Base-by-base conservation (phyloP, 2,888 invertebrate genomes). In the Meteorus colon region DNA sequence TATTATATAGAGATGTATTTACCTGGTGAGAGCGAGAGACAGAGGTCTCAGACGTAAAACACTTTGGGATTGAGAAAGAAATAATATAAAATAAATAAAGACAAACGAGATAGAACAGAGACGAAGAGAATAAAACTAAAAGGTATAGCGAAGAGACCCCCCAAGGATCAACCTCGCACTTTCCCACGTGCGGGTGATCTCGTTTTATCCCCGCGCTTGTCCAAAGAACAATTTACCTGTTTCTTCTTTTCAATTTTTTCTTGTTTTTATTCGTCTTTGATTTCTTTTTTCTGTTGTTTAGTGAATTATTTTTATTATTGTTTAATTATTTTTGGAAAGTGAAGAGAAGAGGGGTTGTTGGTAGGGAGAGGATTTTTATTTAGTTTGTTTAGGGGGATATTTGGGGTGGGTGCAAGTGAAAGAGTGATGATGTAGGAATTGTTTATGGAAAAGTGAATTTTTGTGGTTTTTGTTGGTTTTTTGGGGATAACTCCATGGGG, bases 181-280 rank as follows among this genome's bases (percentile, higher is more conserved):
- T 89, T 89, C 89, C 89, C 89, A 89, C 89, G 89, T 89, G 88
- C 88, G 89, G 89, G 89, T 89, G 89, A 89, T 89, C 89, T 83
- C 86, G 88, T 89, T 89, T 89, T 85, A 89, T 89, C 89, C 55
- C 8, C 48, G 24, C 29, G 14, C 16, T 19, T 16, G 12, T 70
- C 34, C 41, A 41, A 27, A 24, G 16, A 37, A 80, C 81, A 82
- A 75, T 48, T 76, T 75, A 79, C 83, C 81, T 77, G 75, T 69
- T 70, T 67, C 65, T 59, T 60, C 68, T 67, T 60, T 77, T 63
- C 37, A 48, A 27, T 16, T 68, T 48, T 73, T 51, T 77, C 83
- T 83, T 84, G 81, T 80, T 81, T 83, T 48, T 12, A 41, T 41
- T 41, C 41, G 0, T 6, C 41, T 41, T 0, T 24, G 1, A 24